phyloP scores from a whole-genome alignment of 2,797 vertebrate genomes.

The Mastacembelus armatus region DNA sequence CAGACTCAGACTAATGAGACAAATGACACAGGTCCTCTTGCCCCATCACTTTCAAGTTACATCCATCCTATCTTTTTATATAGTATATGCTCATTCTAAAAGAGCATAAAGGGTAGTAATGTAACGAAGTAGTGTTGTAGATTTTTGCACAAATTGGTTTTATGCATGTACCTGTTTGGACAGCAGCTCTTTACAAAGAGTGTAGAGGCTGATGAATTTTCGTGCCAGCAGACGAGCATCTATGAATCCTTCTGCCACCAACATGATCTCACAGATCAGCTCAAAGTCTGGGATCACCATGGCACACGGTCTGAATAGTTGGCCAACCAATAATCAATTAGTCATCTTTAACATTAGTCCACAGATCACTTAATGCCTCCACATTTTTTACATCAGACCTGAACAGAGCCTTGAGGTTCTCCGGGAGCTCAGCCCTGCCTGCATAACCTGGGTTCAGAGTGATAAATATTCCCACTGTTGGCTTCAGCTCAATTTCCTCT shows the following conservation, averaged over 20 bases:
- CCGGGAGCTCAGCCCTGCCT: constrained; percentile 83
- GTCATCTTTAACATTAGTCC: background rate
- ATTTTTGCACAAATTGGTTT: background rate
- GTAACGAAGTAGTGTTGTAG: background rate
- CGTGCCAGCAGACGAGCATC: constrained; percentile 84
- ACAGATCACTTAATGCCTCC: background rate
- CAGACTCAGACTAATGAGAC: too few species aligned
- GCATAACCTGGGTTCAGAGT: constrained; percentile 87
- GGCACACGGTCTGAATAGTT: constrained; percentile 72
- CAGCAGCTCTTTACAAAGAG: constrained; percentile 85
- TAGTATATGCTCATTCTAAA: background rate
- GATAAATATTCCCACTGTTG: constrained; percentile 87
- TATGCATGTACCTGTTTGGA: constrained; percentile 83
- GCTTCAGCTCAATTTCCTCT: constrained; percentile 84
- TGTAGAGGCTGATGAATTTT: constrained; percentile 88
- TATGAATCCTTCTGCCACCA: constrained; percentile 86
- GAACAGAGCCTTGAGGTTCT: constrained; percentile 87
- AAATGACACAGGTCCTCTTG: too few species aligned
- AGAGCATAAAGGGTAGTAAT: background rate
- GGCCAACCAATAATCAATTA: background rate
- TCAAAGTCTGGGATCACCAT: constrained; percentile 88
- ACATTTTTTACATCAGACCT: constrained; percentile 64
- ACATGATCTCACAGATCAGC: constrained; percentile 87
- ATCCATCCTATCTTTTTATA: background rate
- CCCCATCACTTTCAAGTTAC: too few species aligned